Evolutionary conservation across 2,797 vertebrate species (phyloP).

Genomic region (Pseudocheirus occidentalis): DNA sequence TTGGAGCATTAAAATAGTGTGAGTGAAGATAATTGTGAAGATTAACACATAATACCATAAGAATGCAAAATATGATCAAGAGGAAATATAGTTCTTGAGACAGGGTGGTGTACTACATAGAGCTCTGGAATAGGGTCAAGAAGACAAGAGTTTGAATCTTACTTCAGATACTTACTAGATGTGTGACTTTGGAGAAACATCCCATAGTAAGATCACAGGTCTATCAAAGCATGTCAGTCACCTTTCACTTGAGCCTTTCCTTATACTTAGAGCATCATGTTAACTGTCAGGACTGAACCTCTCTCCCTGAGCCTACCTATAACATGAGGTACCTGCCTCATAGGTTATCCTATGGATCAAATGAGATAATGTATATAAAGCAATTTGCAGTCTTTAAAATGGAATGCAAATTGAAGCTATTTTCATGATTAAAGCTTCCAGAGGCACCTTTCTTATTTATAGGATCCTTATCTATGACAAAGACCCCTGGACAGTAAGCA

Average conservation of each 20-base stretch:
- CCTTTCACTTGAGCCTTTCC: background rate
- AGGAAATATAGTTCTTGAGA: background rate
- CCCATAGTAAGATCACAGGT: background rate
- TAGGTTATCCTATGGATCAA: background rate
- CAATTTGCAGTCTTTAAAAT: background rate
- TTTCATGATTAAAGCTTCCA: background rate
- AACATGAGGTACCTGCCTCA: background rate
- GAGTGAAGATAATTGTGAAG: background rate
- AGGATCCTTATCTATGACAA: background rate
- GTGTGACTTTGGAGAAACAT: background rate
- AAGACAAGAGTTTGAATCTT: background rate
- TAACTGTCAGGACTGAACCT: background rate
- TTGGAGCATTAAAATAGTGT: background rate
- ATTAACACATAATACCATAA: background rate
- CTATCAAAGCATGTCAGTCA: background rate
- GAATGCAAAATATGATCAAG: constrained; percentile 7
- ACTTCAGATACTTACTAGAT: background rate
- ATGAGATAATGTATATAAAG: background rate
- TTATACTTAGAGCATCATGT: background rate
- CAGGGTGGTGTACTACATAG: background rate
- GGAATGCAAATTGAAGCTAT: background rate
- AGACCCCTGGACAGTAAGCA: background rate
- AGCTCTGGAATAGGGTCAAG: background rate
- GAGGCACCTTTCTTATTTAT: background rate
- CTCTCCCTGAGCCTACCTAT: background rate